Evolutionary conservation across 92 coral and sea anemone species (phyloP), one percentile per base, ranked within the genome.

Genomic region (Epizoanthus fatuus): DNA sequence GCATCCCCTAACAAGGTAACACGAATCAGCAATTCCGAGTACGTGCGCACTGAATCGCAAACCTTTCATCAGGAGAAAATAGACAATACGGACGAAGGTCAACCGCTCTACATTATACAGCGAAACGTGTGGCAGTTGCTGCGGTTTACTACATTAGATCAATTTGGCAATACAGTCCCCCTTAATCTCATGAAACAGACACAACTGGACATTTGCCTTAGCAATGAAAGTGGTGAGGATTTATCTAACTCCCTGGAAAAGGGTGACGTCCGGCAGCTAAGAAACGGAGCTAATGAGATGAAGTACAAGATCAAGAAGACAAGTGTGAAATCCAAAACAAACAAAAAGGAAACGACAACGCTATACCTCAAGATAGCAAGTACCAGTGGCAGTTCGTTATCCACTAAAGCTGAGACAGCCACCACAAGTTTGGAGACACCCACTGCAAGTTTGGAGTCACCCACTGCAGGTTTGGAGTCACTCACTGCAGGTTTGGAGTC

Each of bases 261-360:
- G n/a, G 57, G 19, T 3, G 19, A 2, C n/a, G 58, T 76, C 42
- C 19, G 0, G 0, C 29, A 35, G 25, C n/a, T 17, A 15, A 25
- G 32, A 73, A 13, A 39, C 5, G 39, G 13, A n/a, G 6, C 7
- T 0, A 7, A 39, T 40, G 3, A 58, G 39, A n/a, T 57, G 14
- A 58, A 76, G 20, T 76, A 59, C 69, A 76, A 63, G 39, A 54
- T 76, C 40, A 58, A 58, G n/a, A 17, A 39, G 57, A 49, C 14
- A 14, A 49, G 14, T 7, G 53, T 9, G 13, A 49, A 29, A 29
- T 29, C 35, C 35, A 29, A 29, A 29, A 29, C 13, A 10, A 49
- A 49, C 53, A 49, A 15, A 40, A 44, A 68, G 56, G 8, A 58
- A 42, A 19, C 20, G 60, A 10, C 39, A 22, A n/a, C 68, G 60